These are phyloP conservation scores for Papilio demoleus DNA, from an alignment of 2,888 invertebrate genomes.

Conservation along the genomic window DNA sequence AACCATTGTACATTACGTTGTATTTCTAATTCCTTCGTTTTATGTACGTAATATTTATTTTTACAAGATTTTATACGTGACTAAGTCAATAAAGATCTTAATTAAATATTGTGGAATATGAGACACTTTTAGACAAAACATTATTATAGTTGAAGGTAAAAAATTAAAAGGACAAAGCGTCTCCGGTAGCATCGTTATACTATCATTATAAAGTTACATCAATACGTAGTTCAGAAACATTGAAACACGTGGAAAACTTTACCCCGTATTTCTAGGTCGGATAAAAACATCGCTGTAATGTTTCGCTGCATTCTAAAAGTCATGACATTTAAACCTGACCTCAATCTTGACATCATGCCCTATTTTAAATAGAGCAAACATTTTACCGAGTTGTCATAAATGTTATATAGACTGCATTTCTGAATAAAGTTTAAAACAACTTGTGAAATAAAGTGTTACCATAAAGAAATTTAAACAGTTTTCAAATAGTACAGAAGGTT, in stretches of 20 bases:
- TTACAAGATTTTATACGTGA: neutral
- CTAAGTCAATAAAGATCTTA: neutral
- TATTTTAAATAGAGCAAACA: constrained; percentile 13
- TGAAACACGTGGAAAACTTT: neutral
- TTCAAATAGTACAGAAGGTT: too few species aligned
- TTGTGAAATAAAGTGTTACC: too few species aligned
- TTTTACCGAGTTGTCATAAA: neutral
- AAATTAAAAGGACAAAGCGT: too few species aligned
- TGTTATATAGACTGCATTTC: neutral
- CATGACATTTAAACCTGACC: constrained; percentile 25
- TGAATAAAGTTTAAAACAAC: neutral
- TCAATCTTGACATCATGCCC: constrained; percentile 22
- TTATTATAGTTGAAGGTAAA: too few species aligned
- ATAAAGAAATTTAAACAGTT: too few species aligned
- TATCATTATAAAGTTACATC: too few species aligned
- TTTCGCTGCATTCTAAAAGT: neutral
- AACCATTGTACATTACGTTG: constrained; percentile 36
- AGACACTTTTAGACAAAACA: too few species aligned
- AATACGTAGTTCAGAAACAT: neutral
- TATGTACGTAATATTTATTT: constrained; percentile 17
- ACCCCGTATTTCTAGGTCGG: neutral
- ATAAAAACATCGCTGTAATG: neutral
- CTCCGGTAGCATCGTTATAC: too few species aligned
- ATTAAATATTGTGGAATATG: too few species aligned
- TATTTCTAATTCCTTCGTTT: constrained; percentile 18